phyloP scores from a whole-genome alignment of 2,113 vertebrate species.

The Guaruba guarouba region DNA sequence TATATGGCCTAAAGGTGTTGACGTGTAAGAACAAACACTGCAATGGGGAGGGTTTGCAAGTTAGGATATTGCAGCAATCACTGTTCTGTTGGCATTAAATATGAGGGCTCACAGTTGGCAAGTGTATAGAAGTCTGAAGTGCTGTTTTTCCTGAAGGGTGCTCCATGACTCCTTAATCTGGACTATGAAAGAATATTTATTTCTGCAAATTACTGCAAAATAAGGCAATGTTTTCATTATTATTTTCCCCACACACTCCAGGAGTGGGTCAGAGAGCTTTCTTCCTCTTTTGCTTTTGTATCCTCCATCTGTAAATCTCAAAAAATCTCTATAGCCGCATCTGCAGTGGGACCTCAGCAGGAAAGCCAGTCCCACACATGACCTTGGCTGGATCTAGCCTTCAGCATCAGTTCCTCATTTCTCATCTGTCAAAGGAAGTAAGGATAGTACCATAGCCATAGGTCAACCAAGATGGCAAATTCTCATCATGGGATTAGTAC shows the following conservation, averaged over 20 bases:
- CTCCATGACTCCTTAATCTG: background rate
- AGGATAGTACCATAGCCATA: background rate
- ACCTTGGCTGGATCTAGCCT: background rate
- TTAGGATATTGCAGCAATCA: background rate
- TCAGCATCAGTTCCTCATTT: background rate
- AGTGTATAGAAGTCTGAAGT: background rate
- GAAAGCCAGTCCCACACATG: background rate
- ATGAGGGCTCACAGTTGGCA: background rate
- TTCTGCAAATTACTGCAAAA: background rate
- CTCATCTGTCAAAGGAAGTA: background rate
- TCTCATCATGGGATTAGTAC: background rate
- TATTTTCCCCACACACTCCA: background rate
- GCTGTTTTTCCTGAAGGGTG: background rate
- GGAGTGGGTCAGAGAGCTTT: background rate
- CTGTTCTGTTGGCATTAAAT: background rate
- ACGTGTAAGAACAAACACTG: background rate
- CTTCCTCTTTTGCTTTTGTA: background rate
- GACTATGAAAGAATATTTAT: background rate
- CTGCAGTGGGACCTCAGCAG: background rate
- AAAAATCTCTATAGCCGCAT: background rate
- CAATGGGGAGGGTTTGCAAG: background rate
- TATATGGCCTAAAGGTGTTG: slow-evolving; percentile 14
- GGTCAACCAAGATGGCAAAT: background rate
- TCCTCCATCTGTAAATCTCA: background rate
- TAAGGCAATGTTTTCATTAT: background rate